Evolutionary conservation across 2,888 invertebrate species (phyloP).

Genomic region (Saturnia japonica): DNA sequence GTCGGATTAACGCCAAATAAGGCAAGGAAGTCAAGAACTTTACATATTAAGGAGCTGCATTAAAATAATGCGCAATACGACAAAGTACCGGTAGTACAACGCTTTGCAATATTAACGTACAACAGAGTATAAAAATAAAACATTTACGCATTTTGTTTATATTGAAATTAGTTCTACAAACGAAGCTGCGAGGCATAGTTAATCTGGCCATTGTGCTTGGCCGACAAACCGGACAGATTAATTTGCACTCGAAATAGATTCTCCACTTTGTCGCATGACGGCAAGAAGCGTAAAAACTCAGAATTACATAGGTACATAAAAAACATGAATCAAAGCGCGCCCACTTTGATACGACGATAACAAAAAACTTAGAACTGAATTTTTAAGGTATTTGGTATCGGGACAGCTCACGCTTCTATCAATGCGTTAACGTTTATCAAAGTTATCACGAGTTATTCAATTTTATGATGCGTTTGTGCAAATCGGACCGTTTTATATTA

Average conservation of each 20-base stretch:
- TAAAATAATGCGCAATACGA: neutral
- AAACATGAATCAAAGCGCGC: conserved; percentile 8
- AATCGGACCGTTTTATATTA: neutral
- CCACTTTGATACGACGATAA: neutral
- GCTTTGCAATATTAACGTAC: conserved; percentile 3
- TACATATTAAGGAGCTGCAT: neutral
- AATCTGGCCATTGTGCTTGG: conserved; percentile 17
- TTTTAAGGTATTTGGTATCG: neutral
- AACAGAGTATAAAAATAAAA: conserved; percentile 7
- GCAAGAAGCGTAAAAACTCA: neutral
- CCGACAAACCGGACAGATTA: conserved; percentile 12
- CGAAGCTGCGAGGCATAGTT: conserved; percentile 17
- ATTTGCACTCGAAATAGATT: conserved; percentile 15
- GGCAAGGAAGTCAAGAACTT: neutral
- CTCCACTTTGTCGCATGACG: conserved; percentile 9
- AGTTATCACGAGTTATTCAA: neutral
- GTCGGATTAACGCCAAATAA: neutral
- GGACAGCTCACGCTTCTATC: conserved; percentile 9
- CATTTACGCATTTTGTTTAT: conserved; percentile 4
- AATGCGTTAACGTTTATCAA: conserved; percentile 5
- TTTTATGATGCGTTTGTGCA: neutral
- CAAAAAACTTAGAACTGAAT: conserved; percentile 2
- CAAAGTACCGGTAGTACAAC: no score
- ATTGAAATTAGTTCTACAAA: conserved; percentile 20
- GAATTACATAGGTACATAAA: neutral